Evolutionary conservation across 2,113 vertebrate species (phyloP), one percentile per base, ranked within the genome.

Genomic region (Ceyx cyanopectus): DNA sequence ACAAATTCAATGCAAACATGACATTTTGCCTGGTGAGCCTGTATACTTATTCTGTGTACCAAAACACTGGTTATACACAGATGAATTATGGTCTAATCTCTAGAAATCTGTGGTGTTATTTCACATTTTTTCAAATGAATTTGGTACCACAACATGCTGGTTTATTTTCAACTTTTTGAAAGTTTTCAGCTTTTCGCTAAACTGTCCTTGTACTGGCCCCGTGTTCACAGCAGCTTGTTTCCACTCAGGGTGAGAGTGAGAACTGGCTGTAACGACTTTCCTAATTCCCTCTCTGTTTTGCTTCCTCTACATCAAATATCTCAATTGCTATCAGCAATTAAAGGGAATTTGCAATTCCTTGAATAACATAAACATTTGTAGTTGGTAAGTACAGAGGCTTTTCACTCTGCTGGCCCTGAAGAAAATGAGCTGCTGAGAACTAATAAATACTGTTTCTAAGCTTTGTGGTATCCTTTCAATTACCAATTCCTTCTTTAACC

Each of bases 341-440:
- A 73, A 90, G 80, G 57, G 56, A 90, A 90, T 78, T 70, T 88
- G 37, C 69, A 86, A 43, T 90, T 93, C 80, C 65, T 65, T 77
- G 60, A 65, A 57, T 90, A 69, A 87, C 18, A 27, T 61, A 66
- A 92, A 87, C 54, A 80, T 88, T 82, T 92, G 51, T 69, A 85
- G 50, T 40, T 76, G 65, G 54, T 30, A 85, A 82, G 91, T 91
- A 85, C n/a, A 53, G 58, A 68, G 58, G 32, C 32, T 85, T 90
- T 90, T 90, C 16, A 41, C 32, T 92, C 19, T 90, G 10, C 14
- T 65, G 43, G 32, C 29, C 81, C 53, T 60, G 34, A 91, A 67
- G n/a, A 90, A 85, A 92, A 69, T 32, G 45, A 50, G n/a, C 62
- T 68, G 7, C 63, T 63, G 16, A 82, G 68, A 90, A 80, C 34